Conservation (phyloP, 35 echinoderm and acorn worm genomes). For the Acanthaster planci region DNA sequence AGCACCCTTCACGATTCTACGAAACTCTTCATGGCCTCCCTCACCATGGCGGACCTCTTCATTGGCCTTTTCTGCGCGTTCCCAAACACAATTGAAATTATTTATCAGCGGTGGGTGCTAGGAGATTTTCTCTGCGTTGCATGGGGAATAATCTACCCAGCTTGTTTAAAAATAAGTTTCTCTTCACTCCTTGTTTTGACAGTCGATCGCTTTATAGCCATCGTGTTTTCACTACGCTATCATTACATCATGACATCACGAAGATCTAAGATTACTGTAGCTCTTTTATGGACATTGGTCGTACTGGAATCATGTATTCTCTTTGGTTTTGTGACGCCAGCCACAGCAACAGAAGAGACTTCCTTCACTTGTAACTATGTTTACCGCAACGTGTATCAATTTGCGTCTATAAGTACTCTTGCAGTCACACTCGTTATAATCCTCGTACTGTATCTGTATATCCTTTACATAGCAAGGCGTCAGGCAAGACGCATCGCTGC, state of each 20-base stretch:
- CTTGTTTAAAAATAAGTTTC: neutral
- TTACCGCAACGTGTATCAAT: neutral
- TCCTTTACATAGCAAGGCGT: neutral
- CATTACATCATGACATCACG: neutral
- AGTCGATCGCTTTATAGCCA: constrained; percentile 22
- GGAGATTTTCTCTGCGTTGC: neutral
- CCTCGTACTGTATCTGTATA: no score
- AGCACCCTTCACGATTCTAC: neutral
- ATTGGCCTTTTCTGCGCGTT: neutral
- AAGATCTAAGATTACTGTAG: neutral
- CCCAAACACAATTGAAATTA: neutral
- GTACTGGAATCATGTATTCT: neutral
- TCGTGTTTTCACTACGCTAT: constrained; percentile 13
- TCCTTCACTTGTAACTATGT: no score
- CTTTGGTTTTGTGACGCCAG: neutral
- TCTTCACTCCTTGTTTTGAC: constrained; percentile 6
- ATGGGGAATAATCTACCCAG: no score
- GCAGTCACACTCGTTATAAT: no score
- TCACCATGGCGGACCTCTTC: constrained; percentile 4
- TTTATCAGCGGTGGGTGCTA: neutral
- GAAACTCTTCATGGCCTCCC: constrained; percentile 4
- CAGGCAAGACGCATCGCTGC: neutral
- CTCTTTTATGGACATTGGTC: neutral
- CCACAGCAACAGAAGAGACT: no score
- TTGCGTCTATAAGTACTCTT: neutral